phyloP scores from a whole-genome alignment of 2,113 vertebrate species.

The Eretmochelys imbricata region DNA sequence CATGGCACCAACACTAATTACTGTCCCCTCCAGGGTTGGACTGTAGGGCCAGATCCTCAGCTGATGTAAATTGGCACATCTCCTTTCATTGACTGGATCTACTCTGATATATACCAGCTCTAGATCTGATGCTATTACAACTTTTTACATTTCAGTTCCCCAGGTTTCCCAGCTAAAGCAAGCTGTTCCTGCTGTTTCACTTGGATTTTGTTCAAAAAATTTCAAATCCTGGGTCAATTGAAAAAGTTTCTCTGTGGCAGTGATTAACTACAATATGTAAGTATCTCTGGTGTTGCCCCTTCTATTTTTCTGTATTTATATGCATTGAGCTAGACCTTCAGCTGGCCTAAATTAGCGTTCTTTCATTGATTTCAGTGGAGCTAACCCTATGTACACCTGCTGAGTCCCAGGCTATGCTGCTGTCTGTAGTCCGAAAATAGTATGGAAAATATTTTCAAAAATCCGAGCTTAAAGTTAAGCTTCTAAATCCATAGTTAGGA shows the following conservation, averaged over 20 bases:
- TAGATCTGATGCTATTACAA: not conserved
- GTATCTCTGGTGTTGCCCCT: accelerated
- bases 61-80: accelerated
- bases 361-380: not conserved
- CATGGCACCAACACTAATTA: not conserved
- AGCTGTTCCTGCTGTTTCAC: not conserved
- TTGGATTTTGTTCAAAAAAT: accelerated
- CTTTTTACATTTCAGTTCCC: not conserved
- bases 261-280: accelerated
- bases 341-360: not conserved
- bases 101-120: not conserved
- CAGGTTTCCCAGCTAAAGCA: not conserved
- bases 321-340: not conserved
- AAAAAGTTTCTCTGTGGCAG: accelerated
- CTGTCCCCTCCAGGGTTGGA: not conserved
- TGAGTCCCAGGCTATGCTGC: not conserved
- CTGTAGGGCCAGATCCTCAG: not conserved
- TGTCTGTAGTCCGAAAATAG: not conserved
- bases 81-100: not conserved
- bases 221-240: accelerated
- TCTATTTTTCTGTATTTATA: not conserved
- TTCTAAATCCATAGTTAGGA: not conserved
- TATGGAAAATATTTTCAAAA: not conserved
- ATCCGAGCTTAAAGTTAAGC: not conserved
- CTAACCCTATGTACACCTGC: not conserved